Conservation (phyloP, 2,113 vertebrate genomes). For the Montifringilla adamsi region DNA sequence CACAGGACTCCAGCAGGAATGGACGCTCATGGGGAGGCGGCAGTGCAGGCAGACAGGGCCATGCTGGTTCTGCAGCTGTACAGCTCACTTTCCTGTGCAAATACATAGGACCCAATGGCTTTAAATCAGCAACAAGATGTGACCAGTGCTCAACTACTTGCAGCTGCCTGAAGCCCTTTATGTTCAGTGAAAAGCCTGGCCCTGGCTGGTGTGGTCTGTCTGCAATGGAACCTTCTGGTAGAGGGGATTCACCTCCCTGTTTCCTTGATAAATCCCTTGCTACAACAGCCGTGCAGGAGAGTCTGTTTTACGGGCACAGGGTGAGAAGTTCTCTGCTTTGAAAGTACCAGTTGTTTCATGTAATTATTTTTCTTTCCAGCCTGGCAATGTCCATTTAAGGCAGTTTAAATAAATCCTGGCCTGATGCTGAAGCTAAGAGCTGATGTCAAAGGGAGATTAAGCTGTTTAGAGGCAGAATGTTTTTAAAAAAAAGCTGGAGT, state of each 20-base stretch:
- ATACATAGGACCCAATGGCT: rapidly evolving
- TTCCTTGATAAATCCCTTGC: background rate
- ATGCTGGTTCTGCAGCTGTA: background rate
- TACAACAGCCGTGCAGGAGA: background rate
- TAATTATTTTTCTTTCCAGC: constrained; percentile 46
- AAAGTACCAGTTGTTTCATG: constrained; percentile 13
- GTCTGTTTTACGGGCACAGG: background rate
- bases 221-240: background rate
- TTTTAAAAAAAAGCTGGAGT: constrained; percentile 38
- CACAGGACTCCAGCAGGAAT: background rate
- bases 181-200: background rate
- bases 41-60: background rate
- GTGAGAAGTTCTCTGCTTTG: background rate
- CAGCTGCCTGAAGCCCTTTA: background rate
- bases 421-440: background rate
- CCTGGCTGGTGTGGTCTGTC: background rate
- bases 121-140: background rate
- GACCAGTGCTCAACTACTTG: background rate
- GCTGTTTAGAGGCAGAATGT: background rate
- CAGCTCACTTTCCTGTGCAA: background rate
- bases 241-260: background rate
- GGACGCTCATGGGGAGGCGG: rapidly evolving
- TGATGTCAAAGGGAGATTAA: constrained; percentile 1
- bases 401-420: constrained; percentile 17
- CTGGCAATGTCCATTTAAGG: constrained; percentile 7